Evolutionary conservation across 2,888 invertebrate genomes (phyloP).

Genomic region (Cryptops parisi): DNA sequence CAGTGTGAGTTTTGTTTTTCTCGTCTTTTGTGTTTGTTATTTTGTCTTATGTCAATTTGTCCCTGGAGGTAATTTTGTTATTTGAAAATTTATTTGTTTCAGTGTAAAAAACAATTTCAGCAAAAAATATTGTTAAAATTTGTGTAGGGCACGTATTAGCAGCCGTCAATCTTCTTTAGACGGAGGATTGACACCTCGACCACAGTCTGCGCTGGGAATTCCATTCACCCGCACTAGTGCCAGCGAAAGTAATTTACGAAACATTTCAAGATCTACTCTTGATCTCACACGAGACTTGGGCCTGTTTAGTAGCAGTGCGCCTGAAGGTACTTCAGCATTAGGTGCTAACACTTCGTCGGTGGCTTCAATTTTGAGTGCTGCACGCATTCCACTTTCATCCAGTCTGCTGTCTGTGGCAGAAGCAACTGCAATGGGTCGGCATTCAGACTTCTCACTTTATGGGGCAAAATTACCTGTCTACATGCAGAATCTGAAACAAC

Average conservation of each 20-base stretch:
- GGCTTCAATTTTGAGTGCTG: conserved; percentile 7
- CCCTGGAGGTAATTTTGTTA: too few relatives aligned
- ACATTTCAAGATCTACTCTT: conserved; percentile 27
- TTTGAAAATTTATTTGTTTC: too few relatives aligned
- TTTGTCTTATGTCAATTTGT: too few relatives aligned
- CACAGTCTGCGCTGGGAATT: conserved; percentile 26
- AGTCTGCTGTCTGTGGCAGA: conserved; percentile 8
- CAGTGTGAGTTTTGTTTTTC: too few relatives aligned
- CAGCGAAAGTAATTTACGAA: conserved; percentile 35
- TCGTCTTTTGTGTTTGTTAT: too few relatives aligned
- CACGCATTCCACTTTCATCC: conserved; percentile 8
- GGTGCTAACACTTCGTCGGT: not conserved
- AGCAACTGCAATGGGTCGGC: conserved; percentile 6
- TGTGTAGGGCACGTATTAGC: conserved; percentile 4
- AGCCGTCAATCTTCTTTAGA: conserved; percentile 27
- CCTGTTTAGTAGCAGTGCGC: not conserved
- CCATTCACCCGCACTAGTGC: conserved; percentile 32
- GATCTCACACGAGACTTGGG: conserved; percentile 24
- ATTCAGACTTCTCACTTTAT: conserved; percentile 11
- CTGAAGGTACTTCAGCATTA: not conserved
- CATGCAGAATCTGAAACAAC: conserved; percentile 25
- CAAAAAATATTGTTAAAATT: too few relatives aligned
- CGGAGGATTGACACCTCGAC: conserved; percentile 19
- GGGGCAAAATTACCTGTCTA: conserved; percentile 23
- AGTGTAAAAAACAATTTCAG: too few relatives aligned